phyloP scores from a whole-genome alignment of 2,888 invertebrate species.

The Sphaerophoria taeniata region DNA sequence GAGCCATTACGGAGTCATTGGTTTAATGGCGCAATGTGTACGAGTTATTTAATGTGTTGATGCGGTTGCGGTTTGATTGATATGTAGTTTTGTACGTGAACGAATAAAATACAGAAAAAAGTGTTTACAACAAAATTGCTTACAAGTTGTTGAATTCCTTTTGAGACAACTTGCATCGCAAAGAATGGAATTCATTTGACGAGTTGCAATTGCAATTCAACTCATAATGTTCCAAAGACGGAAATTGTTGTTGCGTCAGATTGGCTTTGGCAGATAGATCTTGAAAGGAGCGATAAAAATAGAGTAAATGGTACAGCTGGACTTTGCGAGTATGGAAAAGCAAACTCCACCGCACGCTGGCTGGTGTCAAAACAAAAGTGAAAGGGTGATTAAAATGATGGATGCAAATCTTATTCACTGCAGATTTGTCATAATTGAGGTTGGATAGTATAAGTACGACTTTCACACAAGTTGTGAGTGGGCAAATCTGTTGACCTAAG shows the following conservation, averaged over 20 bases:
- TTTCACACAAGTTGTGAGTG: not conserved
- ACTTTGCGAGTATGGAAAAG: too few relatives aligned
- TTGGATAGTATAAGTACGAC: not conserved
- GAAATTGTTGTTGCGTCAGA: conserved; percentile 19
- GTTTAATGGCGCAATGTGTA: conserved; percentile 36
- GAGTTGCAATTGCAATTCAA: not conserved
- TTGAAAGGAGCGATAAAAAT: conserved; percentile 13
- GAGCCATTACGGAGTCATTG: conserved; percentile 11
- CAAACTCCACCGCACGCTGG: not conserved
- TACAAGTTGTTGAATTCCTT: conserved; percentile 15
- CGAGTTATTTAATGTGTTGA: conserved; percentile 42
- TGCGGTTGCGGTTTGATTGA: conserved; percentile 30
- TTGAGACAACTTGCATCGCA: conserved; percentile 9
- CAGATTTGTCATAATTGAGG: not conserved
- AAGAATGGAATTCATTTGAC: conserved; percentile 13
- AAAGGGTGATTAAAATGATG: not conserved
- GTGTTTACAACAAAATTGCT: not conserved
- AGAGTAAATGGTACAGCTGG: conserved; percentile 3
- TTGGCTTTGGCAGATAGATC: conserved; percentile 20
- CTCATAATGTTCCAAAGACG: not conserved
- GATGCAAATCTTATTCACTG: conserved; percentile 1
- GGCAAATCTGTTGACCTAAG: not conserved
- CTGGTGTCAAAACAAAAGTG: conserved; percentile 1
- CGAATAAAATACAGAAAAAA: not conserved
- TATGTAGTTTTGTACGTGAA: not conserved